Percentiles rank a stretch among this genome's conserved stretches.
phyloP scores from a whole-genome alignment of 2,888 invertebrate genomes.

The Lumbricus terrestris region DNA sequence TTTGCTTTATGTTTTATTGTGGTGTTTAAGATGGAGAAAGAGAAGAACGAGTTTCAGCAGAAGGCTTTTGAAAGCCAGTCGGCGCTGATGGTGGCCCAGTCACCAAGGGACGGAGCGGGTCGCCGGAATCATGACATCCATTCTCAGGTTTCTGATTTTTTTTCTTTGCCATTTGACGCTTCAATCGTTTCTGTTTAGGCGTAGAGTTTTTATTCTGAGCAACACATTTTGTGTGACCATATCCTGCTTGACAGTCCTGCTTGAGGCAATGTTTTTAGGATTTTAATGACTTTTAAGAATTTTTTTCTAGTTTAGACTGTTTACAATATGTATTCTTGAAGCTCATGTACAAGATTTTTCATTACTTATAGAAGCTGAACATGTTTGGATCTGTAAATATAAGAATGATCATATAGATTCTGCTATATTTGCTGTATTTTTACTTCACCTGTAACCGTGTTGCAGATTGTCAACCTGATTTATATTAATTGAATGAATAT shows the following conservation, averaged over 20 bases:
- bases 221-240: neutral
- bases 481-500: neutral
- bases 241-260: neutral
- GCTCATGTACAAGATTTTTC: neutral
- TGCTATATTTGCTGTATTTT: too few relatives aligned
- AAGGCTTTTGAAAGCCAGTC: conserved; percentile 13
- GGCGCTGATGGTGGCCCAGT: neutral
- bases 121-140: neutral
- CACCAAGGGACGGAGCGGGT: neutral
- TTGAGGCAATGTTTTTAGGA: neutral
- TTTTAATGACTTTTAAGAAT: neutral
- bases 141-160: neutral
- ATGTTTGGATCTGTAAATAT: too few relatives aligned
- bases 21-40: conserved; percentile 8
- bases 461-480: too few relatives aligned
- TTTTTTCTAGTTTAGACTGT: neutral
- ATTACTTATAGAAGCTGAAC: neutral
- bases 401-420: too few relatives aligned
- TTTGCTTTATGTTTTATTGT: neutral
- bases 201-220: neutral
- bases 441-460: too few relatives aligned
- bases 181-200: neutral
- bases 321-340: neutral
- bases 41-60: conserved; percentile 10
- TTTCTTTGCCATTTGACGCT: too few relatives aligned